phyloP scores from a whole-genome alignment of 2,888 invertebrate genomes.

The Drosophila putrida region DNA sequence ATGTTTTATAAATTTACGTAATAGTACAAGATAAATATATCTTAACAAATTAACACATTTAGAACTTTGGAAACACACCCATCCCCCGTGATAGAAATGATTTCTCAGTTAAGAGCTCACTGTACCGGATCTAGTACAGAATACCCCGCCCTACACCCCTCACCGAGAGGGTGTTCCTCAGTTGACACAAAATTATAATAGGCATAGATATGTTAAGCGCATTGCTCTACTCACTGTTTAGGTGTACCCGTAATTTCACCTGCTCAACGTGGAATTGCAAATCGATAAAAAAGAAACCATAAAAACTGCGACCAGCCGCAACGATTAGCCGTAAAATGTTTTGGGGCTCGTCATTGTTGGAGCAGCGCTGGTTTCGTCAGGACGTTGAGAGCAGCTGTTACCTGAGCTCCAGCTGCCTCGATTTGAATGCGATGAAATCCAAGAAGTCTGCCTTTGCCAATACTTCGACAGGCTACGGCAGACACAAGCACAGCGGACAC shows the following conservation, averaged over 20 bases:
- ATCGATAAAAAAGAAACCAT: conserved; percentile 79
- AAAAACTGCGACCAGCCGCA: conserved; percentile 51
- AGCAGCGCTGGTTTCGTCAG: conserved; percentile 37
- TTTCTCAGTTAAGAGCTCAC: not conserved
- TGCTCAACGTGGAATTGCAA: conserved; percentile 45
- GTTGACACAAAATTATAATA: conserved; percentile 45
- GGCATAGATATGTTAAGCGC: conserved; percentile 64
- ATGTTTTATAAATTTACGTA: not conserved
- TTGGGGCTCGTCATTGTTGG: conserved; percentile 46
- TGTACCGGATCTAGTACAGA: not conserved
- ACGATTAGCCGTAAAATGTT: conserved; percentile 27
- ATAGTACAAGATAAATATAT: not conserved
- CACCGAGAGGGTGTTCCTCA: not conserved
- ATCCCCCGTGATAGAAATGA: not conserved
- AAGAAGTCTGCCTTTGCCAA: conserved; percentile 80
- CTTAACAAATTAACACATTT: conserved; percentile 1
- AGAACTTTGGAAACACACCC: conserved; percentile 13
- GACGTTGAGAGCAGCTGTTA: conserved; percentile 27
- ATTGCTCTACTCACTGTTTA: conserved; percentile 61
- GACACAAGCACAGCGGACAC: conserved; percentile 64
- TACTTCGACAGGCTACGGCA: conserved; percentile 80
- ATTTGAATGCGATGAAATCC: conserved; percentile 77
- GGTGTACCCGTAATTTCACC: conserved; percentile 23
- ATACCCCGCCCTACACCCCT: not conserved
- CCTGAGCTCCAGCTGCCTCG: conserved; percentile 11